Evolutionary conservation across 2,888 invertebrate species (phyloP).

Genomic region (Imbricaverruca yamaguchii): DNA sequence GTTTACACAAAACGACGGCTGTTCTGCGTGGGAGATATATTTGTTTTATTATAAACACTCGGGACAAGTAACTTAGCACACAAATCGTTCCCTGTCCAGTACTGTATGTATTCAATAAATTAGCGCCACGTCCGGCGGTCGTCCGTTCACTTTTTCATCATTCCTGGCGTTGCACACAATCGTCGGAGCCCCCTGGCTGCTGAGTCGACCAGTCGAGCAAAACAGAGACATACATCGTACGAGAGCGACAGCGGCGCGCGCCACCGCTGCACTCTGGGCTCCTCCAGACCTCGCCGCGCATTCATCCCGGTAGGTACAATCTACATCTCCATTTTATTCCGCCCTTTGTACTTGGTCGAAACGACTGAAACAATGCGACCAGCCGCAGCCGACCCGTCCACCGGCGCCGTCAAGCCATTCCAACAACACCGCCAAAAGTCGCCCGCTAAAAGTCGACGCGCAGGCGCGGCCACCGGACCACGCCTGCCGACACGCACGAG

Average conservation of each 20-base stretch:
- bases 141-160: background rate
- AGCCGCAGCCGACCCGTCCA: background rate
- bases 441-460: background rate
- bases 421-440: background rate
- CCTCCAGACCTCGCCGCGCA: background rate
- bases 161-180: too few relatives aligned
- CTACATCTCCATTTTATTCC: constrained; percentile 9
- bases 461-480: background rate
- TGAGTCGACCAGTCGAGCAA: background rate
- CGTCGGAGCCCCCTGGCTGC: too few relatives aligned
- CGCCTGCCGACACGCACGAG: background rate
- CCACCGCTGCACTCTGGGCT: background rate
- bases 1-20: too few relatives aligned
- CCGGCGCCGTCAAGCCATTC: background rate
- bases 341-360: constrained; percentile 18
- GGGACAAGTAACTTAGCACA: constrained; percentile 9
- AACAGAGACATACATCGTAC: background rate
- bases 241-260: background rate
- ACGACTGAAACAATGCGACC: background rate
- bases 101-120: constrained; percentile 10
- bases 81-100: background rate
- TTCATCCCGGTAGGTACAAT: constrained; percentile 17
- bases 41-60: constrained; percentile 20
- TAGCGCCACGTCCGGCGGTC: background rate
- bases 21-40: constrained; percentile 20